Evolutionary conservation across 2,797 vertebrate genomes (phyloP), one percentile per base, ranked within the genome.

Genomic region (Sebastes kiyomatsui): DNA sequence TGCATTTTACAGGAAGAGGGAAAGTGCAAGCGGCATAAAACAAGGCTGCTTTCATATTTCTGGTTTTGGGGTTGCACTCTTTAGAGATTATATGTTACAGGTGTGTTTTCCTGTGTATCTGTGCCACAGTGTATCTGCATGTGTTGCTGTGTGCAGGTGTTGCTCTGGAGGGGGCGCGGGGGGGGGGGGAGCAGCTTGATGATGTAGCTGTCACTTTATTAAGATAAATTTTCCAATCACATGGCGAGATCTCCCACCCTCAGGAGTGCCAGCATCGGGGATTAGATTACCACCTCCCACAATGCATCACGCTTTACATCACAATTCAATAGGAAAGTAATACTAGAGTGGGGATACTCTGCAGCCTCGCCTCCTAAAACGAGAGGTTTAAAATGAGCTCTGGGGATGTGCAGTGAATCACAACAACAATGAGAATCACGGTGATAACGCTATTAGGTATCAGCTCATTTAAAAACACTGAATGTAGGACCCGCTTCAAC

Each of bases 271-370:
- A 79, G 86, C 73, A 67, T 77, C n/a, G 5, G 60, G 90, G 93
- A 95, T 95, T 95, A 91, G 93, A 95, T 95, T 94, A 94, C 87
- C 71, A 67, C 83, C 85, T 90, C 91, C 93, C 93, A 94, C 87
- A 91, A 95, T 92, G 92, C 93, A 94, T 92, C 88, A 87, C 58
- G 70, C 88, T 88, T 90, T 90, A 90, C 91, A 92, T 92, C 81
- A 75, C 84, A 84, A 91, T 90, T 86, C 92, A 92, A 89, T 87
- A 88, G 91, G 59, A 77, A 28, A 67, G 81, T 35, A 72, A 89
- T 58, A 49, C 72, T 22, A 23, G 70, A 72, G 70, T 7, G 72
- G 54, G 65, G 76, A 60, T 18, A 67, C 56, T 73, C 59, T 72
- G 75, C 66, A 75, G 64, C 60, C 59, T 54, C 14, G 67, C 58